phyloP scores from a whole-genome alignment of 35 echinoderm and acorn worm species.

The Apostichopus californicus region DNA sequence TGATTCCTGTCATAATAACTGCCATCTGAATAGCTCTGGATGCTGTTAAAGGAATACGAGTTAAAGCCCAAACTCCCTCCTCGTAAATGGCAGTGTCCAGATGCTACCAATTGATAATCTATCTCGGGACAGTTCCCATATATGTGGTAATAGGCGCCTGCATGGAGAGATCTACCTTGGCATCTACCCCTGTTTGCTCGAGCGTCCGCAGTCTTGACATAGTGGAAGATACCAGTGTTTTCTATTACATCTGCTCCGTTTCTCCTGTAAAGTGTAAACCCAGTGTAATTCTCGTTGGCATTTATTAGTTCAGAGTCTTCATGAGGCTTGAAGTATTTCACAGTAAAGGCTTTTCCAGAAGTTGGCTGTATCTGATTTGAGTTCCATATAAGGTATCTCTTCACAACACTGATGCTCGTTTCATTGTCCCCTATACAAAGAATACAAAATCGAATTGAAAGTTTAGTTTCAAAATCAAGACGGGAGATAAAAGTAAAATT shows the following conservation, averaged over 20 bases:
- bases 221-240: constrained; percentile 16
- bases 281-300: neutral
- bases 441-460: no score
- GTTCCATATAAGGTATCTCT: neutral
- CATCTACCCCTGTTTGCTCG: no score
- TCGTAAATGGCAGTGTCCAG: neutral
- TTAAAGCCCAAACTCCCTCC: neutral
- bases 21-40: neutral
- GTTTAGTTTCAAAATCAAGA: no score
- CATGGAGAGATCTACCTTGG: neutral
- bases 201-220: neutral
- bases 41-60: neutral
- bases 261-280: constrained; percentile 22
- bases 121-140: neutral
- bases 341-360: neutral
- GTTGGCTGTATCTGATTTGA: neutral
- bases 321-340: constrained; percentile 17
- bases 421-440: neutral
- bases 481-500: no score
- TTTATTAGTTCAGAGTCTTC: neutral
- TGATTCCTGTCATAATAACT: neutral
- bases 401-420: neutral
- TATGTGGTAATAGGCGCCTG: constrained; percentile 23
- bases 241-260: neutral
- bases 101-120: neutral